Conservation (phyloP, 2,113 vertebrate genomes). For the Dasyprocta punctata region DNA sequence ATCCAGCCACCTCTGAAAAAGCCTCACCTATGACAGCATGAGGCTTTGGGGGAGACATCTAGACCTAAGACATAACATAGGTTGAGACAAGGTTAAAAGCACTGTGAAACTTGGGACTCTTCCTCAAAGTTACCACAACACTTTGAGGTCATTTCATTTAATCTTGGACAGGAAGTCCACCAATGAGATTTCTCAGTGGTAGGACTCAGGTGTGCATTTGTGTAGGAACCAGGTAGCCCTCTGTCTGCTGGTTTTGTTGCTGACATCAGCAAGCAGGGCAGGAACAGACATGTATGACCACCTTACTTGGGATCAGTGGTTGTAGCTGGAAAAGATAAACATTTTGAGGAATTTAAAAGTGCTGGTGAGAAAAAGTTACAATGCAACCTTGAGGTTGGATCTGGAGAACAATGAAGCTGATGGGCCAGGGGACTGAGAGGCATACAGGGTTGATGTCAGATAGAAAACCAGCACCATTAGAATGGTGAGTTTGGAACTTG, state of each 20-base stretch:
- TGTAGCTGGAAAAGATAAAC: not conserved
- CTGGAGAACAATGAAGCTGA: not conserved
- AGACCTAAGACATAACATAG: not conserved
- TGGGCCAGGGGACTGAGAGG: not conserved
- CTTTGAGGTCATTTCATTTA: not conserved
- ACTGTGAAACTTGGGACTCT: not conserved
- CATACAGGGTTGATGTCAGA: not conserved
- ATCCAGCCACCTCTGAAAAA: not conserved
- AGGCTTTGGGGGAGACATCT: not conserved
- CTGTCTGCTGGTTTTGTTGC: not conserved
- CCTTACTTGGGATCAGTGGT: not conserved
- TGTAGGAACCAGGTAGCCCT: not conserved
- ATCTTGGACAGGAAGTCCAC: not conserved
- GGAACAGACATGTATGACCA: not conserved
- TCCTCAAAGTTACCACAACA: not conserved
- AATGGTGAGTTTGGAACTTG: not conserved
- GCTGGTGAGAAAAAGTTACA: not conserved
- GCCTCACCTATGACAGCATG: not conserved
- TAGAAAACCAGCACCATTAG: not conserved
- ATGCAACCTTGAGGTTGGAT: not conserved
- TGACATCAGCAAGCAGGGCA: not conserved
- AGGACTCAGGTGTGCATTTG: not conserved
- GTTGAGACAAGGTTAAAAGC: not conserved
- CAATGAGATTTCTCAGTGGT: not conserved
- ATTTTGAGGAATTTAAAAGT: not conserved